Evolutionary conservation across 2,888 invertebrate genomes (phyloP).

Genomic region (Tiphia femorata): DNA sequence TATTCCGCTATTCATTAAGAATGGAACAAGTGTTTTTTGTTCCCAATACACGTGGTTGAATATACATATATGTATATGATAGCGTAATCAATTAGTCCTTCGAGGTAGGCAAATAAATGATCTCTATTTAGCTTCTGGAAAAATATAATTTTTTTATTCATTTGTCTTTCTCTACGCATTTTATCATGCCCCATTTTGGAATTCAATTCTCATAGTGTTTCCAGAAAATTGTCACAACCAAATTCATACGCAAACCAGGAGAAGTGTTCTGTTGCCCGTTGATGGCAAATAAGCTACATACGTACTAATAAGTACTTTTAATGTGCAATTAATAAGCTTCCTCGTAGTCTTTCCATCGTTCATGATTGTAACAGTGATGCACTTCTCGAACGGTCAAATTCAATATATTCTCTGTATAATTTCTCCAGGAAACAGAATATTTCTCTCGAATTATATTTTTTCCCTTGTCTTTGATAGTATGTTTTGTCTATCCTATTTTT

Average conservation of each 20-base stretch:
- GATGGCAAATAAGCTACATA: conserved; percentile 15
- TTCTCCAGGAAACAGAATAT: conserved; percentile 36
- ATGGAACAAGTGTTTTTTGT: no score
- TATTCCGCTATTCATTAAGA: no score
- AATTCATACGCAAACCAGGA: conserved; percentile 20
- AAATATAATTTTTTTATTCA: conserved; percentile 60
- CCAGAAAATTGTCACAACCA: conserved; percentile 38
- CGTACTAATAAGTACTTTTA: background rate
- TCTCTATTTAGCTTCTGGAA: conserved; percentile 53
- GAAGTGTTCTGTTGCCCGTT: conserved; percentile 35
- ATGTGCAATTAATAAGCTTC: no score
- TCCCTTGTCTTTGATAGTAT: conserved; percentile 24
- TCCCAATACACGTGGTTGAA: no score
- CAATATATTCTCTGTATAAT: no score
- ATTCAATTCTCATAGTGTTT: conserved; percentile 10
- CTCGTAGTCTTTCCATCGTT: no score
- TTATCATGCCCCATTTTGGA: conserved; percentile 12
- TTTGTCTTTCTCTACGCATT: conserved; percentile 29
- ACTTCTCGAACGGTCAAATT: no score
- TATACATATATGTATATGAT: no score
- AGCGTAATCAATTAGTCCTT: no score
- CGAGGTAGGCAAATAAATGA: no score
- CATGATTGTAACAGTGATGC: no score
- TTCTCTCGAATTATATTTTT: conserved; percentile 28
- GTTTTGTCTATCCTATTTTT: conserved; percentile 11